A percentile compares a stretch with the other conserved stretches of the same genome.
These are phyloP conservation scores for Chelidonichthys spinosus DNA, from an alignment of 2,797 vertebrate genomes.

Conservation along the genomic window DNA sequence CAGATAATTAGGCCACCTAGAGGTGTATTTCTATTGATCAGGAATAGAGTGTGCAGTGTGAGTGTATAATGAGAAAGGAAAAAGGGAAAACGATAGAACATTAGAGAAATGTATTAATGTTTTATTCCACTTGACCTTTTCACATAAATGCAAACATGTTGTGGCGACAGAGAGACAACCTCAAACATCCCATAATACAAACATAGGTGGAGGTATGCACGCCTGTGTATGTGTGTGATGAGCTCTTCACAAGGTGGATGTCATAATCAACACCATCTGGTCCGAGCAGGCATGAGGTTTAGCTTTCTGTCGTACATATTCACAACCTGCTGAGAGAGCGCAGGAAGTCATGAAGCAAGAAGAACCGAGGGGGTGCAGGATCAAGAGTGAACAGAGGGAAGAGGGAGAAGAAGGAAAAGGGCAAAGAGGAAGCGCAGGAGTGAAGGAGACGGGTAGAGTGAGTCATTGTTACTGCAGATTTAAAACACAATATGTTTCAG, in stretches of 20 bases:
- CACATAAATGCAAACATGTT: constrained; percentile 1
- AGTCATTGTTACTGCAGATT: constrained; percentile 33
- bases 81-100: not conserved
- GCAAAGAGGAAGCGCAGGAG: not conserved
- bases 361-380: not conserved
- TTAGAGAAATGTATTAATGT: too few species aligned
- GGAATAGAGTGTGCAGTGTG: not conserved
- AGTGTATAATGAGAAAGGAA: not conserved
- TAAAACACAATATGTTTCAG: constrained; percentile 8
- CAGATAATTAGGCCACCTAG: not conserved
- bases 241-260: constrained; percentile 58
- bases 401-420: constrained; percentile 2
- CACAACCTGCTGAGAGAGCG: constrained; percentile 51
- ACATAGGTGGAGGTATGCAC: not conserved
- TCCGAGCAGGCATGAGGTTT: constrained; percentile 77
- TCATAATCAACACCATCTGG: constrained; percentile 87
- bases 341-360: not conserved
- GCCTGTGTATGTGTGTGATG: constrained; percentile 6
- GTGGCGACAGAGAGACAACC: not conserved
- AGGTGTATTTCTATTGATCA: constrained; percentile 1
- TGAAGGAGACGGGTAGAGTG: constrained; percentile 44
- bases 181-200: not conserved
- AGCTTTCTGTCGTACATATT: constrained; percentile 50
- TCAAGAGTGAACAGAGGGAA: not conserved
- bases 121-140: not conserved